Evolutionary conservation across 2,113 vertebrate species (phyloP).

Genomic region (Protobothrops mucrosquamatus): DNA sequence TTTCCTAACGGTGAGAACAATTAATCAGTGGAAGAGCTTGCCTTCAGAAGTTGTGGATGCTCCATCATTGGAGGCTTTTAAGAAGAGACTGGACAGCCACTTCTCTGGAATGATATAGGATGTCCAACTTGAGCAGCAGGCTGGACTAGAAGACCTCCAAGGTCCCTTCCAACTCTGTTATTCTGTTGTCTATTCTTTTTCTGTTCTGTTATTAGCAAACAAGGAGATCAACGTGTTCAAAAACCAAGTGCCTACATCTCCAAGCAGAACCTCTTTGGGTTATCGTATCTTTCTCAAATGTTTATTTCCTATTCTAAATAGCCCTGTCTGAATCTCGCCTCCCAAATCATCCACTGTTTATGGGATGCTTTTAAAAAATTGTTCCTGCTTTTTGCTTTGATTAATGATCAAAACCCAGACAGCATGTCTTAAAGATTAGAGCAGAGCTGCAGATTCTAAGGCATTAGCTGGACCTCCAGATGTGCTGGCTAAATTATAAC

Average conservation of each 20-base stretch:
- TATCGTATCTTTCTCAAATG: neutral
- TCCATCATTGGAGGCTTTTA: too few relatives aligned
- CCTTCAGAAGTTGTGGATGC: too few relatives aligned
- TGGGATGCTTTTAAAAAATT: neutral
- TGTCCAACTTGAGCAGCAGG: too few relatives aligned
- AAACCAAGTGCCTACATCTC: neutral
- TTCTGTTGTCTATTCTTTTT: too few relatives aligned
- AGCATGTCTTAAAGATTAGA: neutral
- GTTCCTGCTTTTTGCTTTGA: neutral
- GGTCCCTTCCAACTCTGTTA: too few relatives aligned
- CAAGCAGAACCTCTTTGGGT: neutral
- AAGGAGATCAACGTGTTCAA: too few relatives aligned
- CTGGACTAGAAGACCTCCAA: too few relatives aligned
- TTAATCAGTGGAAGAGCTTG: too few relatives aligned
- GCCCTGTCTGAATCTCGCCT: neutral
- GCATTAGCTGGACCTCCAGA: neutral
- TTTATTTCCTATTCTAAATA: neutral
- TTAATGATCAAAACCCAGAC: neutral
- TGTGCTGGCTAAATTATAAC: neutral
- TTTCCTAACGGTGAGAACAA: too few relatives aligned
- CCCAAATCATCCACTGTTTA: neutral
- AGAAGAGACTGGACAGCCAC: too few relatives aligned
- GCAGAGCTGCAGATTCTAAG: neutral
- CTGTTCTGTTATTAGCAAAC: too few relatives aligned
- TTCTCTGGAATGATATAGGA: too few relatives aligned